Evolutionary conservation across 2,113 vertebrate genomes (phyloP), one percentile per base, ranked within the genome.

Genomic region (Tragelaphus strepsiceros): DNA sequence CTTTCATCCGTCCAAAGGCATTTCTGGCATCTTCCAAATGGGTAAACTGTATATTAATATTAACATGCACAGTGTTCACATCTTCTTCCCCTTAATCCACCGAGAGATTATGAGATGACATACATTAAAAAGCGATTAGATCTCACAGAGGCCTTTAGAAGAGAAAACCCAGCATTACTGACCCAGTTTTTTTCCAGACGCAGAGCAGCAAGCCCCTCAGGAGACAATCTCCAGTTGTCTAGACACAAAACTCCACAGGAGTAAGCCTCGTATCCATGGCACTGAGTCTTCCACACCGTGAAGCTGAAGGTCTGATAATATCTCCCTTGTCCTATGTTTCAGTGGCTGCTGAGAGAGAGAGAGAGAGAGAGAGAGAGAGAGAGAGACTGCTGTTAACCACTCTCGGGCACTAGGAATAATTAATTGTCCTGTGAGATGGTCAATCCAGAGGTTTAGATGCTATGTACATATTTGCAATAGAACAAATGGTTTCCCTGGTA

Each of bases 201-300:
- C 7, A 30, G 21, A 81, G 11, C 4, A 6, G 28, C 11, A 62
- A 0, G 3, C 3, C 26, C 14, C 46, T 81, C 32, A 71, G 43
- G 46, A 46, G 21, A 82, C 28, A 15, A 46, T 14, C 80, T 46
- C 10, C 7, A 9, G 30, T 2, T 81, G 19, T 5, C 1, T 16
- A 43, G 58, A 39, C 2, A 16, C 15, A 7, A 28, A 26, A 32
- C 51, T 46, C 21, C 49, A 28, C 10, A 46, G 14, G 39, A 26
- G 49, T 19, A 43, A 78, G 14, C 8, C 0, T 87, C 2, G 0
- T 32, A 6, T 4, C 17, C 14, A 2, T 7, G 24, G 46, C 0
- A 2, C n/a, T n/a, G 14, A 80, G n/a, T 64, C 54, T 21, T 81
- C 46, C 58, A 16, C 7, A 14, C 32, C 15, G 19, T 24, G 21